Evolutionary conservation across 2,113 vertebrate species (phyloP).

Genomic region (Larimichthys polyactis): DNA sequence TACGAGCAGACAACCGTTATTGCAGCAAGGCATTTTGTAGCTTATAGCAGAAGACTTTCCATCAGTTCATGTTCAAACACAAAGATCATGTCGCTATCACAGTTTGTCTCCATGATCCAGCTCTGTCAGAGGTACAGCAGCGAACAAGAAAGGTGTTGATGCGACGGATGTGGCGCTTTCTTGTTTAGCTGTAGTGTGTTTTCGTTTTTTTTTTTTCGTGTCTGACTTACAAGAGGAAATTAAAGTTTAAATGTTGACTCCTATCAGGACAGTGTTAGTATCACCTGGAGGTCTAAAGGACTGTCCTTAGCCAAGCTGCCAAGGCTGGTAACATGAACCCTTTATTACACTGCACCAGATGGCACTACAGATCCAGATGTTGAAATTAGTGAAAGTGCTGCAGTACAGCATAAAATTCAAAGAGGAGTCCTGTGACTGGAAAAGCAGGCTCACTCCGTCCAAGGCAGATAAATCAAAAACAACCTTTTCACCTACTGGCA

Average conservation of each 20-base stretch:
- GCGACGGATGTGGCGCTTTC: background rate
- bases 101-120: conserved; percentile 39
- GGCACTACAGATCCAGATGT: background rate
- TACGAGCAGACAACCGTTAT: conserved; percentile 19
- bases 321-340: background rate
- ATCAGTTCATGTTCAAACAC: conserved; percentile 19
- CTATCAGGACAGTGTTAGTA: background rate
- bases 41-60: conserved; percentile 38
- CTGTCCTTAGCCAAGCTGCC: background rate
- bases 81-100: background rate
- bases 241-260: background rate
- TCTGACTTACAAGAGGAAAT: background rate
- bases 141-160: background rate
- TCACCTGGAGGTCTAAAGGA: background rate
- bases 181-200: background rate
- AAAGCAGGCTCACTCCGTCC: background rate
- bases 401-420: background rate
- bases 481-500: background rate
- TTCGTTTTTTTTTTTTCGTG: background rate
- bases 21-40: conserved; percentile 44
- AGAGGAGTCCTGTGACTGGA: background rate
- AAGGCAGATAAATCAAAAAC: background rate
- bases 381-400: background rate
- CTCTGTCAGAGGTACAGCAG: background rate
- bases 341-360: background rate